These are phyloP conservation scores for Aix galericulata DNA, from an alignment of 2,113 vertebrate genomes.

Conservation along the genomic window DNA sequence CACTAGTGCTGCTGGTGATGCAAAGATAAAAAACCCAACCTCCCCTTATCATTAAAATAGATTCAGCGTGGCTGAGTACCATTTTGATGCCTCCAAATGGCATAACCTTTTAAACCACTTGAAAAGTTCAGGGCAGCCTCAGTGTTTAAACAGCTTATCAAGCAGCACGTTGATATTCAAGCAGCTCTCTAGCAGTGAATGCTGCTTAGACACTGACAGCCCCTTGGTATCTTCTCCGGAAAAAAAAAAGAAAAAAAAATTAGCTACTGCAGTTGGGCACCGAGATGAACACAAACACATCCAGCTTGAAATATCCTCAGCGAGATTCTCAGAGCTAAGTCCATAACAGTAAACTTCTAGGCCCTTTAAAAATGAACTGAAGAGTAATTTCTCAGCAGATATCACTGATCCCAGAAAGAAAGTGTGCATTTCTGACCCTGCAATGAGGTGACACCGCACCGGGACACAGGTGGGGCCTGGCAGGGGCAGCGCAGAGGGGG, in stretches of 20 bases:
- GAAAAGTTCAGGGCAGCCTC: not conserved
- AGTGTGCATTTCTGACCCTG: not conserved
- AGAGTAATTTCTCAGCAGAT: not conserved
- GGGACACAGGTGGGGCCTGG: no score
- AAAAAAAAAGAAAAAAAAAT: not conserved
- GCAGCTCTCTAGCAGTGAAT: not conserved
- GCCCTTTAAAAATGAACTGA: not conserved
- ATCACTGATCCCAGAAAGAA: not conserved
- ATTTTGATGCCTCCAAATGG: not conserved
- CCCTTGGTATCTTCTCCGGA: not conserved
- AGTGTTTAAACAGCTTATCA: not conserved
- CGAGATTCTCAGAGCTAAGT: not conserved
- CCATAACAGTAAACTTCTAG: not conserved
- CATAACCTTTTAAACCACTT: not conserved
- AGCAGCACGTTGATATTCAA: not conserved
- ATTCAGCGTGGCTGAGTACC: not conserved
- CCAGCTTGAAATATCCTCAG: not conserved
- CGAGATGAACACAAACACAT: not conserved
- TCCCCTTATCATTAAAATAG: accelerated
- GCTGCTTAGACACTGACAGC: not conserved
- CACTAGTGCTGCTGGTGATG: not conserved
- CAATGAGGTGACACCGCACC: no score
- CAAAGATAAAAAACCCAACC: not conserved
- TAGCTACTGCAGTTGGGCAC: not conserved
- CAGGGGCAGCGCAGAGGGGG: no score